Conservation (phyloP, 2,797 vertebrate species). For the Propithecus deckenii region DNA sequence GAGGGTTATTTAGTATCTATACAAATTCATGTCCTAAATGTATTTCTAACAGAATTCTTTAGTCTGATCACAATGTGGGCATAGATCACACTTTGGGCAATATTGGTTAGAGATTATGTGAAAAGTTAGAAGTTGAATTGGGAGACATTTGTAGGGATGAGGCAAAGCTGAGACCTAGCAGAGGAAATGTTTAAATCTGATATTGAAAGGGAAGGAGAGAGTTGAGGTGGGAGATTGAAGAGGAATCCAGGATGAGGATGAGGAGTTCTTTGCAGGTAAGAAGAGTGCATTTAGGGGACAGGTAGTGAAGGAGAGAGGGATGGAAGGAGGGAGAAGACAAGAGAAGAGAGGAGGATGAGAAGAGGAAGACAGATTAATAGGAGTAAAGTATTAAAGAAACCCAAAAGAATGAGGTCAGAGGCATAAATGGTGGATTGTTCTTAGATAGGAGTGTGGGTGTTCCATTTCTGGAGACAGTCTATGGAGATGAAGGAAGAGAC, state of each 20-base stretch:
- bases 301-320: background rate
- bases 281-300: background rate
- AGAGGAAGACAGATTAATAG: background rate
- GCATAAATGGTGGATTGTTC: background rate
- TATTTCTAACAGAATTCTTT: background rate
- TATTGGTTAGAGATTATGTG: background rate
- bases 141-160: background rate
- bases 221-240: background rate
- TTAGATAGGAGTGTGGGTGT: background rate
- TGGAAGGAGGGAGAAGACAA: background rate
- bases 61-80: background rate
- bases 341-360: background rate
- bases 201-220: background rate
- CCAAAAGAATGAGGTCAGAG: background rate
- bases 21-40: background rate
- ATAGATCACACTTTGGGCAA: background rate
- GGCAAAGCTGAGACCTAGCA: background rate
- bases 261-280: background rate
- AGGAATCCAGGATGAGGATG: background rate
- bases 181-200: background rate
- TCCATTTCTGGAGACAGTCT: background rate
- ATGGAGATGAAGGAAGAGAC: background rate
- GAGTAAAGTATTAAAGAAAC: background rate
- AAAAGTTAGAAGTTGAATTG: background rate
- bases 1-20: background rate